phyloP scores from a whole-genome alignment of 2,888 invertebrate species.

The Rhagonycha lutea region DNA sequence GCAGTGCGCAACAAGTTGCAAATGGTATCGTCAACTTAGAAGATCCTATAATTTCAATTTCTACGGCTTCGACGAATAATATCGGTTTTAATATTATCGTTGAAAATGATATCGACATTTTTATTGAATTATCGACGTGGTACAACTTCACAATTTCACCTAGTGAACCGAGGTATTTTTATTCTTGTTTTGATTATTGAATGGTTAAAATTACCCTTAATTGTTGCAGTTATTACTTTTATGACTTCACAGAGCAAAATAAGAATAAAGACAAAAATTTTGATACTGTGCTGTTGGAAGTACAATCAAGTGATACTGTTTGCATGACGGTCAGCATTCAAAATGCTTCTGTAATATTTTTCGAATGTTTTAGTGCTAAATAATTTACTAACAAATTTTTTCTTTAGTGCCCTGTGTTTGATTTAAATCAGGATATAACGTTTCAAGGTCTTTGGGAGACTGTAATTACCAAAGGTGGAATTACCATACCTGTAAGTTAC shows the following conservation, averaged over 20 bases:
- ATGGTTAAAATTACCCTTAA: neutral
- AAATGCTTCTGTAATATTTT: constrained; percentile 67
- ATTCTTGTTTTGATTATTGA: neutral
- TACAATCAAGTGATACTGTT: constrained; percentile 66
- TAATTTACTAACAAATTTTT: neutral
- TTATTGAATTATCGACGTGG: constrained; percentile 52
- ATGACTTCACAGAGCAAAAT: constrained; percentile 33
- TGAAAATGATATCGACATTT: constrained; percentile 64
- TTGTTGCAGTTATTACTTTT: constrained; percentile 36
- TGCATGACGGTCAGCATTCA: constrained; percentile 84
- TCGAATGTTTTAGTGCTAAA: neutral
- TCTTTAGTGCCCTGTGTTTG: constrained; percentile 82
- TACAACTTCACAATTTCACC: constrained; percentile 57
- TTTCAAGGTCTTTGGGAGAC: constrained; percentile 80
- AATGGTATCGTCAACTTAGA: constrained; percentile 26
- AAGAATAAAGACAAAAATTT: constrained; percentile 39
- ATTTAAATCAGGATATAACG: constrained; percentile 76
- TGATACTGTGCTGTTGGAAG: constrained; percentile 62
- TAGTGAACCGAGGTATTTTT: constrained; percentile 62
- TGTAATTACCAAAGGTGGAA: constrained; percentile 75
- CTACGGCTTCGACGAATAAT: constrained; percentile 62
- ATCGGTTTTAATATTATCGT: constrained; percentile 66
- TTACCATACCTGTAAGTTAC: constrained; percentile 72
- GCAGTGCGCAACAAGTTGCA: constrained; percentile 8
- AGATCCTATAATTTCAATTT: constrained; percentile 46